Evolutionary conservation across 2,797 vertebrate species (phyloP), one percentile per base, ranked within the genome.

Genomic region (Anas capensis): DNA sequence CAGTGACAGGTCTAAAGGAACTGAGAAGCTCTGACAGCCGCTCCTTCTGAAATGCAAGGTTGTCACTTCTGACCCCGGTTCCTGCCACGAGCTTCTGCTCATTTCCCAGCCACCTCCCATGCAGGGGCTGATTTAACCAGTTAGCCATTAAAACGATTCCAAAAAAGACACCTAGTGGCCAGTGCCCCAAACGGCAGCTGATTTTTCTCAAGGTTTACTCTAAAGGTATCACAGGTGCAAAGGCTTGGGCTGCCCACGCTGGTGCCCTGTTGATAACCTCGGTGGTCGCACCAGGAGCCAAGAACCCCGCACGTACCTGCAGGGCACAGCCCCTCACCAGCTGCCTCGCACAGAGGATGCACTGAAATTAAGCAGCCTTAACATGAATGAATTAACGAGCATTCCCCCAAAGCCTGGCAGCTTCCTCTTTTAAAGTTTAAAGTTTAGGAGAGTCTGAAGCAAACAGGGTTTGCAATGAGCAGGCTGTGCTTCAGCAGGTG

Each of bases 151-250:
- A 38, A 62, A 77, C 93, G 65, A 92, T 83, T 69, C 95, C 61
- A 38, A 27, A 17, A 88, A 90, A 93, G 96, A 94, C 96, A 90
- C 69, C 96, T 95, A 86, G 91, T 80, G 97, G 96, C 73, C 90
- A 90, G 33, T 29, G 51, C 68, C 23, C 40, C 78, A 65, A 88
- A 95, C 31, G 69, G 72, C 93, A 94, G 29, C 7, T 79, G 7
- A 1, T 27, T 56, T 86, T 79, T 40, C 70, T 46, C 38, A 15
- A 33, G 6, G 6, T 26, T 86, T n/a, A 23, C 60, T 17, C 21
- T 1, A 61, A 70, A 58, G 23, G 18, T 15, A 65, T 27, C 29
- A 12, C 17, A 44, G 68, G 31, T 1, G 5, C 48, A 65, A 46
- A 5, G 31, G 31, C 16, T 8, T 3, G 34, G 18, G 38, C 26